phyloP scores from a whole-genome alignment of 2,888 invertebrate species.

The Stictocephala bisonia region DNA sequence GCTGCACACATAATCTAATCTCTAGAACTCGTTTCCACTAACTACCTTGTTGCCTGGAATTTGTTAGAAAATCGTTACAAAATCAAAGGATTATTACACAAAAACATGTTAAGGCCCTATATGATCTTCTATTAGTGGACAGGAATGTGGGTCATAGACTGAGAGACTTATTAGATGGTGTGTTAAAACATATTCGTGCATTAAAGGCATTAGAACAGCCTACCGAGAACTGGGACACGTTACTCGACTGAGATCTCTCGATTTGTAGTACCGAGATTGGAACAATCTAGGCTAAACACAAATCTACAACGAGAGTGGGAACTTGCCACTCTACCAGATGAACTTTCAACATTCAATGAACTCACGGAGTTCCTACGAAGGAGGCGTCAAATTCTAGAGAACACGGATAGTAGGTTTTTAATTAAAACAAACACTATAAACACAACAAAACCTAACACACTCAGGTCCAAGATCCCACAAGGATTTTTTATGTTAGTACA shows the following conservation, averaged over 20 bases:
- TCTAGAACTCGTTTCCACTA: not conserved
- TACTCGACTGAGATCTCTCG: conserved; percentile 6
- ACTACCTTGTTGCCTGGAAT: conserved; percentile 1
- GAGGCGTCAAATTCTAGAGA: conserved; percentile 27
- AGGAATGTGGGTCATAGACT: conserved; percentile 63
- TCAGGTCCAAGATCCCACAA: too few relatives aligned
- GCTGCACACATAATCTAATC: not conserved
- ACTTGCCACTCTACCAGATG: not conserved
- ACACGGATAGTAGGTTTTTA: too few relatives aligned
- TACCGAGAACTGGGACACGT: conserved; percentile 36
- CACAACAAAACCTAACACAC: too few relatives aligned
- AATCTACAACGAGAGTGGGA: conserved; percentile 3
- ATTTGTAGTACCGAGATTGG: too few relatives aligned
- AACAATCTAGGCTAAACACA: conserved; percentile 19
- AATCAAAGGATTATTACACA: conserved; percentile 50
- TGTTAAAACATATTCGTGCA: conserved; percentile 22
- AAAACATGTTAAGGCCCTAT: conserved; percentile 41
- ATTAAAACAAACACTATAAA: too few relatives aligned
- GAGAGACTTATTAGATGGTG: not conserved
- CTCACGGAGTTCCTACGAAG: not conserved
- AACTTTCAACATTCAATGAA: conserved; percentile 9
- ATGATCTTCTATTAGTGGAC: conserved; percentile 4
- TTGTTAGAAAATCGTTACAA: not conserved
- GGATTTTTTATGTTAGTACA: too few relatives aligned
- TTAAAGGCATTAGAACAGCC: conserved; percentile 32